Conservation (phyloP, 2,888 invertebrate genomes). For the Hermodice carunculata region DNA sequence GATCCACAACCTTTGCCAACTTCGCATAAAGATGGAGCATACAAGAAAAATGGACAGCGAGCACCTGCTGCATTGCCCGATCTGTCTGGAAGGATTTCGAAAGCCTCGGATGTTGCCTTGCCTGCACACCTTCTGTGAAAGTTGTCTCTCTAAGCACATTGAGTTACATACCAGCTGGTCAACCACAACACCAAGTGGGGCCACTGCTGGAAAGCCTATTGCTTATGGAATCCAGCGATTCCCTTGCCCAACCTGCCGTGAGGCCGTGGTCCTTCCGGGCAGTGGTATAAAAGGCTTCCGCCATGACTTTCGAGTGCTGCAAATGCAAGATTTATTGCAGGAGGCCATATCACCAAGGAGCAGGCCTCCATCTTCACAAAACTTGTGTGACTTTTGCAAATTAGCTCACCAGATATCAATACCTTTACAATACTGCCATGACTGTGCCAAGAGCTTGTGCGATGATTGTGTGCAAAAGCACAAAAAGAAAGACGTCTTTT, state of each 20-base stretch:
- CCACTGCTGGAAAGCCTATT: not conserved
- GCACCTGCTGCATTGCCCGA: constrained; percentile 15
- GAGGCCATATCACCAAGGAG: too few relatives aligned
- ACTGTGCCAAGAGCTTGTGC: not conserved
- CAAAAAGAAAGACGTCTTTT: not conserved
- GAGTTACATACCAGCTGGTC: constrained; percentile 4
- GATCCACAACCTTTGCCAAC: too few relatives aligned
- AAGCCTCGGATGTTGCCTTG: constrained; percentile 13
- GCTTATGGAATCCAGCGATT: not conserved
- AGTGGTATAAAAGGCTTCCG: constrained; percentile 11
- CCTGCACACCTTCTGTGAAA: constrained; percentile 18
- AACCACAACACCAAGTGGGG: not conserved
- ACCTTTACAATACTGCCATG: not conserved
- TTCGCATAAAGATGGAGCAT: too few relatives aligned
- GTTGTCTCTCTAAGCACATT: constrained; percentile 8
- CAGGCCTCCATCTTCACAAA: too few relatives aligned
- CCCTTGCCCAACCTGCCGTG: constrained; percentile 14
- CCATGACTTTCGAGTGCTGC: constrained; percentile 9
- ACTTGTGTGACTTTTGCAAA: constrained; percentile 3
- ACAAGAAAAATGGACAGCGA: too few relatives aligned
- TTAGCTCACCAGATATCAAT: not conserved
- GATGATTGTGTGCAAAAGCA: not conserved
- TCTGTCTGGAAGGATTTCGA: constrained; percentile 1
- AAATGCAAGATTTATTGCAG: constrained; percentile 10
- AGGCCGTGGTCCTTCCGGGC: not conserved